A percentile compares a stretch with the other conserved stretches of the same genome.
phyloP scores from a whole-genome alignment of 2,113 vertebrate species.

The Fulica atra region DNA sequence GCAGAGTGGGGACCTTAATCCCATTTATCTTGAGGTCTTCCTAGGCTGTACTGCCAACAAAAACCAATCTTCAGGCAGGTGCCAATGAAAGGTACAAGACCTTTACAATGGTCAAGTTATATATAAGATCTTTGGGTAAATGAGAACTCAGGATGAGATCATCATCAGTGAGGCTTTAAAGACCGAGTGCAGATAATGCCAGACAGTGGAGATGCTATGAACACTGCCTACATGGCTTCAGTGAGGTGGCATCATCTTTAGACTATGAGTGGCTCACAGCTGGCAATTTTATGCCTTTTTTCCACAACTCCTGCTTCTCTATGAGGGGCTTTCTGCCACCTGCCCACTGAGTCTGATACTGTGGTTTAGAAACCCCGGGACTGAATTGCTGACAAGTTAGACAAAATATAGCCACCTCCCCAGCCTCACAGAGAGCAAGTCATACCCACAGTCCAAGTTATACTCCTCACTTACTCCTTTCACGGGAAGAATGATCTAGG shows the following conservation, averaged over 20 bases:
- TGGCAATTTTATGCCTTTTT: background rate
- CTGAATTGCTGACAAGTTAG: background rate
- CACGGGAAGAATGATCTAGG: background rate
- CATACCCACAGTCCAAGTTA: rapidly evolving
- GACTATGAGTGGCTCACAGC: rapidly evolving
- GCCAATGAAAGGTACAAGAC: background rate
- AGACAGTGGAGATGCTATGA: rapidly evolving
- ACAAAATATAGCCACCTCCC: background rate
- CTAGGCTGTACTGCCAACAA: background rate
- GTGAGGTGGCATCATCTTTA: background rate
- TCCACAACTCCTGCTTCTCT: background rate
- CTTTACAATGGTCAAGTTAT: background rate
- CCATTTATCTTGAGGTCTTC: background rate
- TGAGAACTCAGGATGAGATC: background rate
- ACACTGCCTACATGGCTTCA: rapidly evolving
- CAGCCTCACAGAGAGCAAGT: background rate
- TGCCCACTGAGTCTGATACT: background rate
- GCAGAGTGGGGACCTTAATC: background rate
- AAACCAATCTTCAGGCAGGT: background rate
- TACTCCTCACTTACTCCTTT: background rate
- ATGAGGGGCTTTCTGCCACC: background rate
- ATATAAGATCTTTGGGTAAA: background rate
- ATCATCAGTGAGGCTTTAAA: background rate
- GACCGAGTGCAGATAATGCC: background rate
- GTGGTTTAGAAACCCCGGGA: background rate